These are phyloP conservation scores for Exephanes ischioxanthus DNA, from an alignment of 2,888 invertebrate species.

Conservation along the genomic window DNA sequence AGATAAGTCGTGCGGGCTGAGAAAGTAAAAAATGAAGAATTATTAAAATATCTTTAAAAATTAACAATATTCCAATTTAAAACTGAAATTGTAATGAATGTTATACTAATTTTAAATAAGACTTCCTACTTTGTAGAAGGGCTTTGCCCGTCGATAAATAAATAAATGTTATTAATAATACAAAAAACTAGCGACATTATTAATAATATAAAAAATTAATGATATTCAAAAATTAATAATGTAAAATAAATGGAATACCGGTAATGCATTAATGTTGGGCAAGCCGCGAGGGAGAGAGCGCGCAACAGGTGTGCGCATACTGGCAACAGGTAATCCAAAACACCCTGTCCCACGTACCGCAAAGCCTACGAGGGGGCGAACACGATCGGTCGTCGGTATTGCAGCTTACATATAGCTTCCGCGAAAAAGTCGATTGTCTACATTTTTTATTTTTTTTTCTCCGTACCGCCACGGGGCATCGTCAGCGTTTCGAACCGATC, in stretches of 20 bases:
- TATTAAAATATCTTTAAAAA: no score
- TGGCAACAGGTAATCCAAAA: conserved; percentile 56
- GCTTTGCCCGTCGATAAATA: no score
- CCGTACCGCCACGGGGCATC: conserved; percentile 8
- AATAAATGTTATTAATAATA: no score
- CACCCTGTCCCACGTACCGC: conserved; percentile 6
- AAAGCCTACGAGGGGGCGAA: background rate
- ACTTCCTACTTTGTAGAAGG: no score
- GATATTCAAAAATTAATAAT: background rate
- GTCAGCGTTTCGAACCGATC: conserved; percentile 8
- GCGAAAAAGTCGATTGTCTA: conserved; percentile 19
- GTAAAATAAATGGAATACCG: background rate
- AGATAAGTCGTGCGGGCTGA: background rate
- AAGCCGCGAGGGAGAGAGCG: conserved; percentile 15
- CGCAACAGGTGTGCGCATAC: conserved; percentile 53
- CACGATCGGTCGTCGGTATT: conserved; percentile 44
- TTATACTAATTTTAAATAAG: no score
- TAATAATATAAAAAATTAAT: no score
- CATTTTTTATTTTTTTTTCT: background rate
- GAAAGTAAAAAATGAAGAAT: no score
- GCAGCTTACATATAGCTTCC: conserved; percentile 9
- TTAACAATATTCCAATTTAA: no score
- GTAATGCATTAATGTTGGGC: conserved; percentile 10
- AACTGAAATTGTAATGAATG: no score
- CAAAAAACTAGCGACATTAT: no score